Evolutionary conservation across 1,140 invertebrate genomes (phyloP), one percentile per base, ranked within the genome.

Genomic region (Aphidius ervi): DNA sequence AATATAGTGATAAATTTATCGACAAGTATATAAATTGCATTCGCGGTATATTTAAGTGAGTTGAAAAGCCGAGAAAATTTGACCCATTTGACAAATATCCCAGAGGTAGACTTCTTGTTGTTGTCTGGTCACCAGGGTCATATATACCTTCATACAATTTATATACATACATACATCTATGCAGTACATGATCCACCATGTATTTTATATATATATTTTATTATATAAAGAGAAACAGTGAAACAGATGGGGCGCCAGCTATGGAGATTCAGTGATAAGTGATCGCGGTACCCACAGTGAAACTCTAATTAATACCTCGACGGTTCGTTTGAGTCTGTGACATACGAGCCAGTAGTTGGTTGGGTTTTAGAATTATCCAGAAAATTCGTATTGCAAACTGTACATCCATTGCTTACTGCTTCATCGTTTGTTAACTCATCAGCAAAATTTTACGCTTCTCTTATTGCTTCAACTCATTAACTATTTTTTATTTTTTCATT

Each of bases 271-370:
- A 63, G 72, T 76, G 76, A 79, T 79, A 78, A 78, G 75, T 78
- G 76, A 77, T 78, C 75, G 74, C 70, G 75, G 73, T 74, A 70
- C 67, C 68, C 65, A 65, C 66, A 65, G 70, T 69, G 77, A 76
- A 78, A 78, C 75, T 78, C 74, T 78, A 79, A 79, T 78, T 78
- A 79, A 79, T 79, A 78, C 76, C 75, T 77, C 68, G 70, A 70
- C 72, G 75, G 70, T 76, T 74, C 73, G 76, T 79, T 79, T 75
- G 75, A 78, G 75, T 71, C 68, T 59, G 69, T 79, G 74, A 78
- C 75, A 78, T 78, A 79, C 71, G 76, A 76, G 50, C 70, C 69
- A 70, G 43, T 47, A 48, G 72, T 76, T 71, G 69, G 63, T 70
- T 70, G 65, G 59, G 68, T 31, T 64, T 58, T 31, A 68, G 70